Evolutionary conservation across 2,797 vertebrate species (phyloP), one percentile per base, ranked within the genome.

Genomic region (Labeo calbasu): DNA sequence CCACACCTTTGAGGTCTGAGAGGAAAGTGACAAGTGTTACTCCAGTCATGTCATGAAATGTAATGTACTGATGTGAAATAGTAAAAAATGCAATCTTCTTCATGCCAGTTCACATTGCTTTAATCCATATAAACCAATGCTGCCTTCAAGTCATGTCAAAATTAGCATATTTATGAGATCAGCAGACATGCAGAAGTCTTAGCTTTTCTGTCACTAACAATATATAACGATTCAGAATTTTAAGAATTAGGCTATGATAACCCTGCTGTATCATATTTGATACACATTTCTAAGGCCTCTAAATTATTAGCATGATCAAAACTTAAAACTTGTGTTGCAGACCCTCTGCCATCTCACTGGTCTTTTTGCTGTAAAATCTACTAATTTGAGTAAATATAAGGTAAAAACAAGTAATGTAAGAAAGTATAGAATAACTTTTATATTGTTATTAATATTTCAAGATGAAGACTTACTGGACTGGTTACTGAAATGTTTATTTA

Each of bases 1-100:
- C 98, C 0, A 97, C 98, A 1, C 98, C 98, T 93, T 99, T 99
- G 68, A 98, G 95, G 94, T 99, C 98, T 99, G 91, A 83, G 90
- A 83, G 88, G 4, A 70, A n/a, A 79, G 81, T 77, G 48, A 66
- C 63, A 72, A 36, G 53, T 59, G 76, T 79, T 83, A 79, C 15
- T 50, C 13, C 28, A 40, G 32, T 25, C 2, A 9, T 40, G 75
- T 36, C 57, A 23, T 59, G 50, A 15, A 51, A 36, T 75, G 36
- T 28, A 66, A 48, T 17, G 19, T 19, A 71, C 19, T 84, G 25
- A 50, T 59, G 71, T 66, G 10, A 75, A 65, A 61, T 51, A 40
- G 78, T 40, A 1, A 5, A 25, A 15, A 14, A 75, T 43, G 40
- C 11, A 61, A 57, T 65, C 14, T 63, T 59, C 5, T 53, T 79